Base-by-base conservation (phyloP, 1,140 invertebrate genomes). In the Sweltsa coloradensis region DNA sequence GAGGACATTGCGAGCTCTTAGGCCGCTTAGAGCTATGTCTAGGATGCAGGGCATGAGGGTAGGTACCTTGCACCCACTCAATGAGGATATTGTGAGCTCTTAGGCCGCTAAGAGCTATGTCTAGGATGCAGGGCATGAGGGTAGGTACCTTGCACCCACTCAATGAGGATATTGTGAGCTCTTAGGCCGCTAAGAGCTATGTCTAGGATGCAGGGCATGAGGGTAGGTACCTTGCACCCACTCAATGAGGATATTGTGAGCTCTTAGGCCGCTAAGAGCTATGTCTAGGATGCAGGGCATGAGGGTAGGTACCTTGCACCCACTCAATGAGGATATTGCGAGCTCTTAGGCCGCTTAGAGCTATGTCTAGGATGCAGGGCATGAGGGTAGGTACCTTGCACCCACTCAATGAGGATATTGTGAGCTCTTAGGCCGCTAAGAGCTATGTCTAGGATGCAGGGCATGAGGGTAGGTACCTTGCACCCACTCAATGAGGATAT, bases 21-120 rank as follows among this genome's bases (percentile, higher is more conserved):
- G 90, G 67, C 89, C 89, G 64, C 78, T 94, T 69, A 83, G 89
- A 74, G 90, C 89, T 66, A 89, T 95, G 85, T 91, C 89, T 72
- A 81, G 89, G 72, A 92, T 93, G 87, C 89, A 95, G 79, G 90
- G 90, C 72, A 94, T 94, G 90, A 85, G 89, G 83, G 89, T 93
- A 89, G 75, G 85, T 84, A 77, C 67, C 46, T 39, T 41, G 46
- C 36, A 23, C n/a, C n/a, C n/a, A n/a, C n/a, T n/a, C 90, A 67
- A 94, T 94, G 90, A 74, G 89, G 81, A 93, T 89, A 61, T 78
- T 94, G 63, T 81, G 90, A 74, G 90, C 90, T 68, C 79, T 95
- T 70, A 82, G 90, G 67, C 89, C 89, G 64, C 78, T 94, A 69
- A 83, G 89, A 74, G 90, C 89, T 66, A 89, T 95, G 85, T 91